phyloP scores from a whole-genome alignment of 2,113 vertebrate genomes.

The Tetrao urogallus region DNA sequence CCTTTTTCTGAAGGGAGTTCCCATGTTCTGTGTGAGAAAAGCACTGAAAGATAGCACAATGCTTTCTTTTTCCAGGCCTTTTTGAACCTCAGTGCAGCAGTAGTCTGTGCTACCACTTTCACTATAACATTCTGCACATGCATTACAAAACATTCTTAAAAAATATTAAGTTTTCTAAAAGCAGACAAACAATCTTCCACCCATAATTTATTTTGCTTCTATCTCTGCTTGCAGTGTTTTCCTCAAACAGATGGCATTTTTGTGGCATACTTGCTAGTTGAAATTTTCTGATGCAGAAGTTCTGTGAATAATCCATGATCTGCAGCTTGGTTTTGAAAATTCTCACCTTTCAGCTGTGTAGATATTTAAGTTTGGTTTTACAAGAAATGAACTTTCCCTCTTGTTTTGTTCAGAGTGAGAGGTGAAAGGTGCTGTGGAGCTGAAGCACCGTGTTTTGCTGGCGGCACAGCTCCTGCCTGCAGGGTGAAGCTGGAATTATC shows the following conservation, averaged over 20 bases:
- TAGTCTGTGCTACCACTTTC: not conserved
- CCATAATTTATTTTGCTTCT: not conserved
- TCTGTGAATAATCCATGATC: not conserved
- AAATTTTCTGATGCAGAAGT: not conserved
- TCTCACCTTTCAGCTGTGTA: not conserved
- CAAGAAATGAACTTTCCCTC: slow-evolving; percentile 9
- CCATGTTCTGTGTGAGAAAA: not conserved
- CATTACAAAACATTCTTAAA: not conserved
- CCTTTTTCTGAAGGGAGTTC: not conserved
- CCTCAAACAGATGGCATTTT: not conserved
- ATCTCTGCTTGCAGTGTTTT: not conserved
- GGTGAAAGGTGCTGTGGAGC: slow-evolving; percentile 16
- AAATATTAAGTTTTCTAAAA: not conserved
- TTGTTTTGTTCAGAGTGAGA: not conserved
- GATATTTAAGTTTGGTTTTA: not conserved
- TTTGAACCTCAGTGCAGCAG: not conserved
- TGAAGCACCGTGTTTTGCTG: slow-evolving; percentile 7
- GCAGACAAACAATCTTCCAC: not conserved
- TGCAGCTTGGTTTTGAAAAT: not conserved
- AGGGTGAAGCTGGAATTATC: slow-evolving; percentile 64
- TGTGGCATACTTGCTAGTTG: not conserved
- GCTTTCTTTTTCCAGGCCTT: not conserved
- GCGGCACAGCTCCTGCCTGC: slow-evolving; percentile 35
- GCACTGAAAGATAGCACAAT: rapidly evolving
- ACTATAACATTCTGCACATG: not conserved